Evolutionary conservation across 1,140 invertebrate genomes (phyloP), one percentile per base, ranked within the genome.

Genomic region (Oryctes rhinoceros): DNA sequence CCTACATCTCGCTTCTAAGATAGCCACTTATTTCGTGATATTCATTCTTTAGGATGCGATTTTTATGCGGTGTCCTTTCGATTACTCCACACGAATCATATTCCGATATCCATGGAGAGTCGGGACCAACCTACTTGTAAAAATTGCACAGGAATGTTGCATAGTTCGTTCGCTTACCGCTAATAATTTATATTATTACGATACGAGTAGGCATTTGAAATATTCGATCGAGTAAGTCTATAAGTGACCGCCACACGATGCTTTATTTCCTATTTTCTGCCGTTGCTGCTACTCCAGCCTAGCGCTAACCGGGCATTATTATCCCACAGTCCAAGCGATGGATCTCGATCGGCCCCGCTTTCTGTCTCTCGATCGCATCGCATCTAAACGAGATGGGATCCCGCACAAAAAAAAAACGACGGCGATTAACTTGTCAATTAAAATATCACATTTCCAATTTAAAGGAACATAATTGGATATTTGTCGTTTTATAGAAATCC

Each of bases 171-270:
- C 75, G 75, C 39, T 76, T 76, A 76, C 75, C 37, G 39, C 47
- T 76, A 76, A 76, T 76, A 76, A 76, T 76, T 76, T 49, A 76
- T 76, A 76, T 76, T 76, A 71, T 71, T 71, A 71, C 65, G 65
- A 71, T 71, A 76, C 75, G 75, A 76, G 75, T 5, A 18, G 75
- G 75, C 75, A 76, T 76, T 76, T 48, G 39, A 76, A 49, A 76
- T 76, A 76, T 76, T 76, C 75, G 47, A 76, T 76, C 75, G 75
- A 20, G n/a, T 49, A 71, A 71, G 65, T 71, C 65, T 71, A 71
- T 71, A 71, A 49, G 75, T 49, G 75, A 76, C 75, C 75, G 75
- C 75, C 75, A 76, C 47, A 47, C 39, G 37, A 24, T 76, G 37
- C 30, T 76, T 76, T 49, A 76, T 71, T 71, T 71, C 37, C 75